Conservation (phyloP, 2,888 invertebrate species). For the Cryptosula pallasiana region DNA sequence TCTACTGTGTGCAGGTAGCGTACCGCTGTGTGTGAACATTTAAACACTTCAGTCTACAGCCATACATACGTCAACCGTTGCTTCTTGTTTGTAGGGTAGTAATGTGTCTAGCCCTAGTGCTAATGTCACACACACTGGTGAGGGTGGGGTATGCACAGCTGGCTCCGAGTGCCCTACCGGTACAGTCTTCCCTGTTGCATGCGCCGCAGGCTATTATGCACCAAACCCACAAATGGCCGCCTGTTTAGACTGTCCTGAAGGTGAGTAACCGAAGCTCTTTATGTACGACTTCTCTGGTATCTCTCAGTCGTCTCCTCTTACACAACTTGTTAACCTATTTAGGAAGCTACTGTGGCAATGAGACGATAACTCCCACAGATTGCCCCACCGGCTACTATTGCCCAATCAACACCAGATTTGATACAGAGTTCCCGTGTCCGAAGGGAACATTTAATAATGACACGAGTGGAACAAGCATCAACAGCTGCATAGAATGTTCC, state of each 20-base stretch:
- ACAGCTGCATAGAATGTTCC: conserved; percentile 41
- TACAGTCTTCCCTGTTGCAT: conserved; percentile 35
- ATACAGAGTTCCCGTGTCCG: conserved; percentile 43
- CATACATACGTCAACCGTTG: too few species aligned
- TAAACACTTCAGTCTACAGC: too few species aligned
- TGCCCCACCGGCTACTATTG: conserved; percentile 48
- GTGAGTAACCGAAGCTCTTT: too few species aligned
- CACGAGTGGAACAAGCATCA: conserved; percentile 40
- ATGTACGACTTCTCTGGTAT: neutral
- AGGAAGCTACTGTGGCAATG: conserved; percentile 46
- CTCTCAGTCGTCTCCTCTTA: neutral
- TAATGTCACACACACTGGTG: conserved; percentile 36
- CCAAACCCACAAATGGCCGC: conserved; percentile 32
- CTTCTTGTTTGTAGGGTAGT: conserved; percentile 7
- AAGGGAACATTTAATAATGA: conserved; percentile 47
- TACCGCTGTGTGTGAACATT: too few species aligned
- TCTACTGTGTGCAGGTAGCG: conserved; percentile 38
- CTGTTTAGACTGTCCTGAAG: conserved; percentile 41
- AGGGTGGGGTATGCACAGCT: conserved; percentile 42
- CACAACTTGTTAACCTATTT: conserved; percentile 24
- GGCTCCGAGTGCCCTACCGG: conserved; percentile 41
- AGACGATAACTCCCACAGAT: conserved; percentile 36
- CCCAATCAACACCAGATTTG: conserved; percentile 39
- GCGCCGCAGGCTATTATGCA: conserved; percentile 38
- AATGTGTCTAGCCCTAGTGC: conserved; percentile 6